Conservation (phyloP, 2,113 vertebrate species). For the Etheostoma cragini region DNA sequence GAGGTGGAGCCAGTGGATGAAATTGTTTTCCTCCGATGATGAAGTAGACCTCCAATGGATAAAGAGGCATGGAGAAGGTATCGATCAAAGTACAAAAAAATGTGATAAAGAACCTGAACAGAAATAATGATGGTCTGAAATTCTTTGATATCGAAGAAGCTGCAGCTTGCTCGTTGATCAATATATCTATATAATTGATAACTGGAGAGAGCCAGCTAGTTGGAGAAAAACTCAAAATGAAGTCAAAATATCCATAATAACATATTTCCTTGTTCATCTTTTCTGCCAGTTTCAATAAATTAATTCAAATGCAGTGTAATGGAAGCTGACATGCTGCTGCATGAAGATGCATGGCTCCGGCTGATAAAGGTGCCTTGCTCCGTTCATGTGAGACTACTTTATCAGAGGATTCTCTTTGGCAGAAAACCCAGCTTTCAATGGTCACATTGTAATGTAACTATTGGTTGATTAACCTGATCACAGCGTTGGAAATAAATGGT, state of each 20-base stretch:
- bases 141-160: constrained; percentile 18
- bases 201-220: not conserved
- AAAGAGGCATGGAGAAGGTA: constrained; percentile 48
- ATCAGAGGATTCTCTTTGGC: constrained; percentile 38
- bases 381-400: constrained; percentile 35
- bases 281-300: constrained; percentile 22
- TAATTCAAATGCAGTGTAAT: constrained; percentile 50
- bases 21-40: constrained; percentile 78
- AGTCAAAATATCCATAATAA: not conserved
- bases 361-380: constrained; percentile 48
- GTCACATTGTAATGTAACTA: constrained; percentile 23
- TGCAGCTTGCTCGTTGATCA: constrained; percentile 31
- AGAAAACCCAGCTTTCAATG: constrained; percentile 3
- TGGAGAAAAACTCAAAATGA: constrained; percentile 19
- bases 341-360: constrained; percentile 43
- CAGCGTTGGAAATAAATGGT: constrained; percentile 14
- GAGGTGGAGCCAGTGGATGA: constrained; percentile 80
- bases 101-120: constrained; percentile 26
- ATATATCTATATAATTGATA: constrained; percentile 53
- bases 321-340: constrained; percentile 48
- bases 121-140: constrained; percentile 23
- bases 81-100: constrained; percentile 61
- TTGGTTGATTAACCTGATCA: constrained; percentile 39
- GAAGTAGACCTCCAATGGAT: constrained; percentile 73
- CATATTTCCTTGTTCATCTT: not conserved